A percentile compares a stretch with the other conserved stretches of the same genome.
phyloP scores from a whole-genome alignment of 2,797 vertebrate genomes.

The Chelon labrosus region DNA sequence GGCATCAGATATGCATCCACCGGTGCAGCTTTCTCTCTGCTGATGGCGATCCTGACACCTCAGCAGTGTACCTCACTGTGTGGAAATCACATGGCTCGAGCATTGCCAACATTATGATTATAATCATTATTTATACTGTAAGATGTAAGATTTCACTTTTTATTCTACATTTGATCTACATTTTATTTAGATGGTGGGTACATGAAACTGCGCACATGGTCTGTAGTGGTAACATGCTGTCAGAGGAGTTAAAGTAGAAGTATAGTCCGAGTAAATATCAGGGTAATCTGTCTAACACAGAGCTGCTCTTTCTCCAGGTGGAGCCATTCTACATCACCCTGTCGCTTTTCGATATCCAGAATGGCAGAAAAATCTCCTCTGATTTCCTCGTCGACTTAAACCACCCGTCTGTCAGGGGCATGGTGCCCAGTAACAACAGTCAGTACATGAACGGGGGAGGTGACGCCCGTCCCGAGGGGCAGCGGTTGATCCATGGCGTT shows the following conservation, averaged over 20 bases:
- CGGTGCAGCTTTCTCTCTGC: background rate
- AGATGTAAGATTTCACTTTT: no score
- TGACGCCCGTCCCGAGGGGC: constrained; percentile 79
- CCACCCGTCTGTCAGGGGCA: constrained; percentile 91
- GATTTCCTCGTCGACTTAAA: constrained; percentile 98
- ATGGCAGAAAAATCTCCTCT: constrained; percentile 94
- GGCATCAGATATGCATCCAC: background rate
- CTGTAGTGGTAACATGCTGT: no score
- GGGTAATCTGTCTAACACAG: background rate
- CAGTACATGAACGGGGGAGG: constrained; percentile 87
- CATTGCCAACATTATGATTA: no score
- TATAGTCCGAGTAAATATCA: background rate
- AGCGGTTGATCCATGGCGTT: constrained; percentile 81
- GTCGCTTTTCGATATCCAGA: constrained; percentile 95
- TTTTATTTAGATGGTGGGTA: no score
- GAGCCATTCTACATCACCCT: constrained; percentile 97
- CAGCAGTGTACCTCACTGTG: no score
- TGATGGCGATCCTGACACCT: background rate
- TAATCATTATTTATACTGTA: no score
- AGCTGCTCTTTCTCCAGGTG: constrained; percentile 84
- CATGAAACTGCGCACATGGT: no score
- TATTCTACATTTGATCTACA: no score
- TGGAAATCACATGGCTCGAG: no score
- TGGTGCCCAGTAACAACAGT: constrained; percentile 83
- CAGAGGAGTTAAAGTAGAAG: no score